These are phyloP conservation scores for Idris sp. DNA, from an alignment of 1,140 invertebrate species.

Conservation along the genomic window DNA sequence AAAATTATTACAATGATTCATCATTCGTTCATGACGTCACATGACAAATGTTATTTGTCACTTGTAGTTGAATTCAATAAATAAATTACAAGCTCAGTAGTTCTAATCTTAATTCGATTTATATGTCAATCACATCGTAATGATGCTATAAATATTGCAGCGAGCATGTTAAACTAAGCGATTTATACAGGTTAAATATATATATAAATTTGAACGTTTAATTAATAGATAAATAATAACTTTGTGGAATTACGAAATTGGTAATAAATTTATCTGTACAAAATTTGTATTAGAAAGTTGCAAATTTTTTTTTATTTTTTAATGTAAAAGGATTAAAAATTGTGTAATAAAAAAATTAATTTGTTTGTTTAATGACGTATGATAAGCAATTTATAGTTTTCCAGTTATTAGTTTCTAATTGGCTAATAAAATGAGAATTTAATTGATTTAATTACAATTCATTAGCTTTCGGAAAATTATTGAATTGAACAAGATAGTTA, in stretches of 20 bases:
- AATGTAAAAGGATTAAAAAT: too few relatives aligned
- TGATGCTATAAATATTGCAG: slow-evolving; percentile 25
- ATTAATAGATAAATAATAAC: slow-evolving; percentile 14
- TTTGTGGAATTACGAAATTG: not conserved
- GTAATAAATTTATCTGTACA: slow-evolving; percentile 8
- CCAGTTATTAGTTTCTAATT: too few relatives aligned
- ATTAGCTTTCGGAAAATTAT: too few relatives aligned
- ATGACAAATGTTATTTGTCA: slow-evolving; percentile 14
- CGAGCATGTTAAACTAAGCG: not conserved
- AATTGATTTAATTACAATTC: too few relatives aligned
- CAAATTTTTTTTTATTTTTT: too few relatives aligned
- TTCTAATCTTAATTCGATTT: slow-evolving; percentile 23
- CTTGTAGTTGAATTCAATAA: slow-evolving; percentile 14
- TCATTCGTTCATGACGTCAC: slow-evolving; percentile 15
- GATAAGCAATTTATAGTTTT: too few relatives aligned
- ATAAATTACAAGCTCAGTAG: slow-evolving; percentile 2
- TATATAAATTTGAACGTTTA: slow-evolving; percentile 15
- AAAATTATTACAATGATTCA: not conserved
- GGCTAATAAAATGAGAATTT: too few relatives aligned
- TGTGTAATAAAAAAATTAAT: too few relatives aligned
- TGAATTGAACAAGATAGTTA: too few relatives aligned
- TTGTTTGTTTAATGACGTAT: too few relatives aligned
- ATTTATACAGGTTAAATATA: too few relatives aligned
- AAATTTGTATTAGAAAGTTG: too few relatives aligned
- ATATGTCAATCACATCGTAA: slow-evolving; percentile 27